A percentile compares a stretch with the other conserved stretches of the same genome.
These are phyloP conservation scores for Echinometra lucunter DNA, from an alignment of 53 echinoderm and acorn worm genomes.

Conservation along the genomic window DNA sequence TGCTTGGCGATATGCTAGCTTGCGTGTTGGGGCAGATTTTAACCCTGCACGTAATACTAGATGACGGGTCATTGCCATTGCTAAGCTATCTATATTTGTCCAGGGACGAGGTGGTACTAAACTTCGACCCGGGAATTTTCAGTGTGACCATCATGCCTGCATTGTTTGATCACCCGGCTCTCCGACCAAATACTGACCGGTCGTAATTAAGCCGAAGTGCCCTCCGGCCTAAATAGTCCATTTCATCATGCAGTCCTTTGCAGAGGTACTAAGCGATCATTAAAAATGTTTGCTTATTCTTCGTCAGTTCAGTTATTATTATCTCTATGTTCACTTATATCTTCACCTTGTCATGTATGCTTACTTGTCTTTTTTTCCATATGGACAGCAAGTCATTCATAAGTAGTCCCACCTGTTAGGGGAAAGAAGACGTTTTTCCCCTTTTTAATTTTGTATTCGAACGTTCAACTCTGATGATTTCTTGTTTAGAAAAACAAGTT, in stretches of 20 bases:
- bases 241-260: not conserved
- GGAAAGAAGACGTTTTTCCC: not conserved
- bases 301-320: not conserved
- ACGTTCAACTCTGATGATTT: not conserved
- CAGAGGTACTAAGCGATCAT: not conserved
- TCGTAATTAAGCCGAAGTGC: not conserved
- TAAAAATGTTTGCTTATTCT: not conserved
- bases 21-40: not conserved
- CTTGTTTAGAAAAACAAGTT: conserved; percentile 1
- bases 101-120: not conserved
- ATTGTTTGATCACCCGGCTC: not conserved
- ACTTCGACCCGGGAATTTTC: not conserved
- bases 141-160: not conserved
- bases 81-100: not conserved
- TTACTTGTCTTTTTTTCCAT: not conserved
- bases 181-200: not conserved
- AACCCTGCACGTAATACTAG: not conserved
- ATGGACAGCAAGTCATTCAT: not conserved
- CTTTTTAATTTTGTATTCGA: not conserved
- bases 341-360: not conserved
- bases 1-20: not conserved
- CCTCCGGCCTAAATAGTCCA: not conserved
- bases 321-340: not conserved
- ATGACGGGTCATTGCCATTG: conserved; percentile 37
- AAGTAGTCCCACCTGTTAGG: not conserved